Percentiles rank a stretch among this genome's conserved stretches.
These are phyloP conservation scores for Idaea dimidiata DNA, from an alignment of 2,888 invertebrate species.

Conservation along the genomic window DNA sequence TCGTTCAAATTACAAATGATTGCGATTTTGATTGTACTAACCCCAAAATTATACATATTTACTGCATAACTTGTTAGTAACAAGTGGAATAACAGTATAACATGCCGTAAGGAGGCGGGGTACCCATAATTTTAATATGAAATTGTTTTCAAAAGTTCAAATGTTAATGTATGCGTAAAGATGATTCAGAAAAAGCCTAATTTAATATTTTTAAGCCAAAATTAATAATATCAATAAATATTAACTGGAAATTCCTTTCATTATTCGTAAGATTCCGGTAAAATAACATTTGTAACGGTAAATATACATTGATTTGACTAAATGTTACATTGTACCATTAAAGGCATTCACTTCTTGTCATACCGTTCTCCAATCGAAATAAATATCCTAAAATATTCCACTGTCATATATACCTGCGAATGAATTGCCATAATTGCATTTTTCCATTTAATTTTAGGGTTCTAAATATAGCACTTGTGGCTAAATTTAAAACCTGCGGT, in stretches of 20 bases:
- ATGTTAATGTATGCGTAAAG: background rate
- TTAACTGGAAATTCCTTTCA: background rate
- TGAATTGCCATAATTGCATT: background rate
- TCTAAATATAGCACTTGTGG: background rate
- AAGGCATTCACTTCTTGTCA: constrained; percentile 11
- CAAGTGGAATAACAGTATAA: background rate
- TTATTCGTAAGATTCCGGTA: background rate
- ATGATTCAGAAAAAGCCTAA: background rate
- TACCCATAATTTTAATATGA: background rate
- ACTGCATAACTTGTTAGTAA: background rate
- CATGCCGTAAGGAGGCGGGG: background rate
- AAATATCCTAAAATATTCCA: constrained; percentile 1
- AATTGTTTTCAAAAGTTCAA: background rate
- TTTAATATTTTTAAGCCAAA: background rate
- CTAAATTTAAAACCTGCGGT: background rate
- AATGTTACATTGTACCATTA: background rate
- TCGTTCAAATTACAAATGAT: background rate
- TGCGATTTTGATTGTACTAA: background rate
- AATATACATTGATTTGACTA: background rate
- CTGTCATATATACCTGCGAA: background rate
- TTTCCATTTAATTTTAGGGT: background rate
- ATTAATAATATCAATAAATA: background rate
- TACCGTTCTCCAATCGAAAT: constrained; percentile 11
- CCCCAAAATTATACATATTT: background rate
- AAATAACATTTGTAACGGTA: background rate